Base-by-base conservation (phyloP, 2,113 vertebrate species). In the Eubucco bourcierii region DNA sequence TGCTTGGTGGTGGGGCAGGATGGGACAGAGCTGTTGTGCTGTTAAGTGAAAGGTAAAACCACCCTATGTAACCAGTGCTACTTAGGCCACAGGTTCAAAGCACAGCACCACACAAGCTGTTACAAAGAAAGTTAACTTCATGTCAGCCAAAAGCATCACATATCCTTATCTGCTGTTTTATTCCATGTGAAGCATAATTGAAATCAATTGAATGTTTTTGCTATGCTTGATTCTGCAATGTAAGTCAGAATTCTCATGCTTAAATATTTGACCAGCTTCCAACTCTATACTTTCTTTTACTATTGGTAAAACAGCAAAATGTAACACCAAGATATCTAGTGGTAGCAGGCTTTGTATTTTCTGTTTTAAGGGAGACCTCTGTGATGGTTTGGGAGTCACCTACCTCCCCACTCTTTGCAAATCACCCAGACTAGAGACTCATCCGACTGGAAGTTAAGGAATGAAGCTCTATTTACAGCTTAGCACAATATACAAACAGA, bases 81-180 rank as follows among this genome's bases (percentile, higher is more conserved):
- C 13, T 46, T 17, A 20, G 25, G 41, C 19, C 31, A n/a, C 41
- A 23, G 33, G 2, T 20, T 24, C 11, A 72, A 56, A 65, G 4
- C 15, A 10, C 44, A 37, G n/a, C 53, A 50, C 66, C 7, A 0
- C 1, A 8, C 0, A 1, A 46, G 31, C 23, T 18, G 9, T 6
- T 3, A 6, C 8, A 7, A 21, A 80, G 23, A 25, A 52, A 76
- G 61, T 44, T 10, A 65, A 25, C 52, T 74, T 18, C 24, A n/a
- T 76, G 34, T 9, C 71, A 59, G 58, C 15, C 33, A 44, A 91
- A 76, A 37, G 9, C 33, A 65, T 70, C 2, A 10, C 52, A 17
- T 9, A 2, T 12, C 34, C 52, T 67, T 34, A 28, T 39, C 29
- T 87, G 12, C 8, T 46, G 17, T 50, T 55, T 74, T 50, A 25